A percentile compares a stretch with the other conserved stretches of the same genome.
These are phyloP conservation scores for Agapornis canus DNA, from an alignment of 2,797 vertebrate species.

Conservation along the genomic window DNA sequence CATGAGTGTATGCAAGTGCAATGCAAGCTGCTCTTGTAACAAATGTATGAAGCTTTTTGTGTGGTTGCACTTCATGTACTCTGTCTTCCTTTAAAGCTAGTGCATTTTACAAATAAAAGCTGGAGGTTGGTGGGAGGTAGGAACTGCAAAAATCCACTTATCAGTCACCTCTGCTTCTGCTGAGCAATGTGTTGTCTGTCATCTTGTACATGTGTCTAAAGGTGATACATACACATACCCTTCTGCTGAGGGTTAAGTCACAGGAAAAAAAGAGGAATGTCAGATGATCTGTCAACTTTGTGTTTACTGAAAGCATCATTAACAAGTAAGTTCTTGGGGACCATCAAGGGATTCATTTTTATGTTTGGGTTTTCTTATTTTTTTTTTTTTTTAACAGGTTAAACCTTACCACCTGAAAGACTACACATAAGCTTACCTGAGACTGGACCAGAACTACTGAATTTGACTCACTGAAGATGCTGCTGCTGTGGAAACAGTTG, in stretches of 20 bases:
- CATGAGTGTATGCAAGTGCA: background rate
- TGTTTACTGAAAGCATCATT: background rate
- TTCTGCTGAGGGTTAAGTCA: background rate
- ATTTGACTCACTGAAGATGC: conserved; percentile 88
- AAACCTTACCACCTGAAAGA: conserved; percentile 75
- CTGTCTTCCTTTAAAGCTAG: background rate
- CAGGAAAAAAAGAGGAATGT: background rate
- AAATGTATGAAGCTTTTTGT: background rate
- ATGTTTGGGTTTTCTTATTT: conserved; percentile 45
- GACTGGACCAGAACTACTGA: conserved; percentile 82
- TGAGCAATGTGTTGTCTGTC: background rate
- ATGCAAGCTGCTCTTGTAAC: background rate
- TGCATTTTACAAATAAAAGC: background rate
- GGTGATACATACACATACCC: background rate
- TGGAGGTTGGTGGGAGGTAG: background rate
- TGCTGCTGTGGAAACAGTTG: conserved; percentile 93
- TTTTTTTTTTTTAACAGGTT: conserved; percentile 74
- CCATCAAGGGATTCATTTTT: background rate
- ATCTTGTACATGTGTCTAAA: fast-evolving
- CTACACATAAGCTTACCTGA: conserved; percentile 77
- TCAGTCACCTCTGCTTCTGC: background rate
- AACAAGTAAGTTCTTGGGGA: background rate
- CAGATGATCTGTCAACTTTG: background rate
- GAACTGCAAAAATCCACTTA: background rate
- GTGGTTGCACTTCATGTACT: fast-evolving